Base-by-base conservation (phyloP, 2,113 vertebrate genomes). In the Elephantulus edwardii region DNA sequence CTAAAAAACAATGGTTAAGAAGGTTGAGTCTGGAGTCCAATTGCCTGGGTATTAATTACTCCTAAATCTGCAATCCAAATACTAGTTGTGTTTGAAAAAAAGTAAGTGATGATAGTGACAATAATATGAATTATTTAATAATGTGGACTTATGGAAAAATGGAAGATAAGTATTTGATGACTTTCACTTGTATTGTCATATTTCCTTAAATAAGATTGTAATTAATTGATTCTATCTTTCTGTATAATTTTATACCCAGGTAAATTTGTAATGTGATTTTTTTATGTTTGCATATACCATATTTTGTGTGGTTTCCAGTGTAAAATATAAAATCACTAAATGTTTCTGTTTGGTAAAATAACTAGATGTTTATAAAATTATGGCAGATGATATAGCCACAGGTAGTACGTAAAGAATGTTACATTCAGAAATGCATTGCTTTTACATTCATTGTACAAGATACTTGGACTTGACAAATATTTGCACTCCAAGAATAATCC, bases 381-480 rank as follows among this genome's bases (percentile, higher is more conserved):
- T n/a, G 75, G 46, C 3, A 92, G 86, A 83, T 91, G 24, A 58
- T 42, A 7, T 35, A 56, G 19, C 11, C 52, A 56, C 44, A 30
- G 86, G n/a, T 42, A 24, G 3, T 26, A 89, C 71, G 7, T 66
- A 16, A 22, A 80, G 30, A 86, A 80, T 70, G 3, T 2, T 1
- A 60, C 28, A 64, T 80, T 92, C 46, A 86, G 58, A 92, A 91
- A 72, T 33, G 54, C 24, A 75, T 38, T 86, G 26, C 89, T 80
- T 92, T 91, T 76, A 54, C 40, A 83, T 52, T 83, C 26, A n/a
- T 6, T 74, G 19, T 74, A 83, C 10, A 91, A 83, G 24, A 46
- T 75, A 38, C 13, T 60, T 86, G 33, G 71, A 56, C 46, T 81
- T 94, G 33, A 91, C 60, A 89, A 40, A 72, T 92, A 87, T 62